Evolutionary conservation across 2,888 invertebrate genomes (phyloP).

Genomic region (Philonicus albiceps): DNA sequence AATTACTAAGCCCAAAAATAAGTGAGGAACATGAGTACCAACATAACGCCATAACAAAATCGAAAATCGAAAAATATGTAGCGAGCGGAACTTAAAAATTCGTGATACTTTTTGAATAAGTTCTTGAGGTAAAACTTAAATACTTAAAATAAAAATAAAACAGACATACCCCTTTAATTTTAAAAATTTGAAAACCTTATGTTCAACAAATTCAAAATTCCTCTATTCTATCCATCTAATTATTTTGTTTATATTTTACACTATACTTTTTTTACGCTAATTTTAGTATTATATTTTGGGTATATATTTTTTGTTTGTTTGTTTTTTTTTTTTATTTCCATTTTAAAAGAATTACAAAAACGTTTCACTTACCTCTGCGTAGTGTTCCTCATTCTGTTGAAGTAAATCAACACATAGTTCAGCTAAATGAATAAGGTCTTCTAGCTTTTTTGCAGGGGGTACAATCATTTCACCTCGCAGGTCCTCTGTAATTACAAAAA

Average conservation of each 20-base stretch:
- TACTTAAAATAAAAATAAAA: neutral
- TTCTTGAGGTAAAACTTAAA: neutral
- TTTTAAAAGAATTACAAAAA: neutral
- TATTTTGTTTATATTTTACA: neutral
- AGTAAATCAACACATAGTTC: constrained; percentile 98
- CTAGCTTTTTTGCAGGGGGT: constrained; percentile 87
- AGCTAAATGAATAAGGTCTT: constrained; percentile 95
- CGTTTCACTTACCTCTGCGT: constrained; percentile 88
- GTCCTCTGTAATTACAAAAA: constrained; percentile 75
- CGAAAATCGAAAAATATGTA: no score
- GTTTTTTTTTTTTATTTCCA: neutral
- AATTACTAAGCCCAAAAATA: no score
- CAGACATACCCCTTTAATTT: neutral
- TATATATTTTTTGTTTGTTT: neutral
- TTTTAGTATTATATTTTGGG: neutral
- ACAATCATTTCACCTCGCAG: constrained; percentile 81
- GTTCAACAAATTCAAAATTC: neutral
- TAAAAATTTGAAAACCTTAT: neutral
- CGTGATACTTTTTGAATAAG: no score
- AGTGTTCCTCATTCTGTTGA: constrained; percentile 99
- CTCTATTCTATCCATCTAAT: neutral
- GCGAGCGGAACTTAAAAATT: no score
- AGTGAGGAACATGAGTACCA: no score
- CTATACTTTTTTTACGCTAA: neutral
- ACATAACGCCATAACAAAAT: no score